These are phyloP conservation scores for Latrodectus hesperus DNA, from an alignment of 2,888 invertebrate genomes.

Conservation along the genomic window DNA sequence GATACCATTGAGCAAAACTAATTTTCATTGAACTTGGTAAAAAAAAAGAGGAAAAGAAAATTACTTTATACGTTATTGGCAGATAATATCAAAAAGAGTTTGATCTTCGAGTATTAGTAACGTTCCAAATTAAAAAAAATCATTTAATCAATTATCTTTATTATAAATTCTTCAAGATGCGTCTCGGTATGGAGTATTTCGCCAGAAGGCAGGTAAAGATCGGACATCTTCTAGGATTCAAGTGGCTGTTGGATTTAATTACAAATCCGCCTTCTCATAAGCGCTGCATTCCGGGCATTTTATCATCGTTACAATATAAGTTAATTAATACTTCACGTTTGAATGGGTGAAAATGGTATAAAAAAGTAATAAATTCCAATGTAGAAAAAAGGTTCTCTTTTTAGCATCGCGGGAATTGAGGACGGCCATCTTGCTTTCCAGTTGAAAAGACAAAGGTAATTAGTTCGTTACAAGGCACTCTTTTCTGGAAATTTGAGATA, in stretches of 20 bases:
- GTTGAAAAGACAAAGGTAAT: constrained; percentile 44
- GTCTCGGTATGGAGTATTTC: background rate
- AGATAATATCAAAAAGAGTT: no score
- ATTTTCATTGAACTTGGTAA: no score
- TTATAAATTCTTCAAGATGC: no score
- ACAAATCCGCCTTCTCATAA: constrained; percentile 11
- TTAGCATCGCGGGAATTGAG: background rate
- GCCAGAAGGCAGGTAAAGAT: background rate
- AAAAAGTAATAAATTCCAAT: background rate
- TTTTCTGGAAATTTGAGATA: constrained; percentile 45
- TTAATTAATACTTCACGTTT: constrained; percentile 59
- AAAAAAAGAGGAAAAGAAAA: no score
- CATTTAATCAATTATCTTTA: no score
- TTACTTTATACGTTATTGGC: no score
- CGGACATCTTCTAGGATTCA: background rate
- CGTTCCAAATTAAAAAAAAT: no score
- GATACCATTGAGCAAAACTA: no score
- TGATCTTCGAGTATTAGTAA: no score
- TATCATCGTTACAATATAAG: constrained; percentile 44
- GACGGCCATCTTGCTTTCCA: constrained; percentile 21
- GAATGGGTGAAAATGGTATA: constrained; percentile 23
- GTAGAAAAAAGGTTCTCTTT: background rate
- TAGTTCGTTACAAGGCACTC: constrained; percentile 52
- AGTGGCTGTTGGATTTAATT: constrained; percentile 38
- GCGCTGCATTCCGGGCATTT: background rate